Evolutionary conservation across 2,888 invertebrate genomes (phyloP).

Genomic region (Amphiduros pacificus): DNA sequence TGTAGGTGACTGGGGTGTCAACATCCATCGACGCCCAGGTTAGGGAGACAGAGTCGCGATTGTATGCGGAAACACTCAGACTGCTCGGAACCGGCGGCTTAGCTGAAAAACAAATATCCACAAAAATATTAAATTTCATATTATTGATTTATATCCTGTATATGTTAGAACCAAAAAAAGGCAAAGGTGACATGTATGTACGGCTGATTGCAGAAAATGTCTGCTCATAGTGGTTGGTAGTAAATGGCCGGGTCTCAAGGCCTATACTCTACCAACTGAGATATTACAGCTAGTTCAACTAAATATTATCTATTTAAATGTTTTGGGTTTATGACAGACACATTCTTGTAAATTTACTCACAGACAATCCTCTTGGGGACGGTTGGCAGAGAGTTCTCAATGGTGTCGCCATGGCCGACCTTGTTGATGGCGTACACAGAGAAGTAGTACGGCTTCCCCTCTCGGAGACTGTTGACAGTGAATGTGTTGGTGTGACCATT

Average conservation of each 20-base stretch:
- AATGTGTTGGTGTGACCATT: conserved; percentile 21
- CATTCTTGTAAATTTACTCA: conserved; percentile 36
- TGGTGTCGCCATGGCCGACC: conserved; percentile 78
- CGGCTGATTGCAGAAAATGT: too few species aligned
- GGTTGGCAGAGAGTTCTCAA: conserved; percentile 32
- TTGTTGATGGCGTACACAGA: conserved; percentile 83
- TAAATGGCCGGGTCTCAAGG: too few species aligned
- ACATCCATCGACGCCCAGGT: conserved; percentile 72
- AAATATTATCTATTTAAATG: too few species aligned
- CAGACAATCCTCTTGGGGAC: conserved; percentile 44
- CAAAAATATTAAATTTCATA: too few species aligned
- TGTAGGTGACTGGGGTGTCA: conserved; percentile 35
- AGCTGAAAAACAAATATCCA: conserved; percentile 5
- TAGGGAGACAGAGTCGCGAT: conserved; percentile 75
- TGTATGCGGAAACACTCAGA: conserved; percentile 42
- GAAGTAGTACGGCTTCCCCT: conserved; percentile 82
- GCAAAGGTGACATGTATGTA: too few species aligned
- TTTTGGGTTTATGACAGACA: too few species aligned
- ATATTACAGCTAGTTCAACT: too few species aligned
- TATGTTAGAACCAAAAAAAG: too few species aligned
- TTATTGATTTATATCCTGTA: too few species aligned
- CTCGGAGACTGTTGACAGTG: conserved; percentile 22
- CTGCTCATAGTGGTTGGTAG: too few species aligned
- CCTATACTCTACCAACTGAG: too few species aligned
- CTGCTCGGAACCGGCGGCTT: conserved; percentile 10